These are phyloP conservation scores for Odontesthes bonariensis DNA, from an alignment of 2,113 vertebrate species.

Conservation along the genomic window DNA sequence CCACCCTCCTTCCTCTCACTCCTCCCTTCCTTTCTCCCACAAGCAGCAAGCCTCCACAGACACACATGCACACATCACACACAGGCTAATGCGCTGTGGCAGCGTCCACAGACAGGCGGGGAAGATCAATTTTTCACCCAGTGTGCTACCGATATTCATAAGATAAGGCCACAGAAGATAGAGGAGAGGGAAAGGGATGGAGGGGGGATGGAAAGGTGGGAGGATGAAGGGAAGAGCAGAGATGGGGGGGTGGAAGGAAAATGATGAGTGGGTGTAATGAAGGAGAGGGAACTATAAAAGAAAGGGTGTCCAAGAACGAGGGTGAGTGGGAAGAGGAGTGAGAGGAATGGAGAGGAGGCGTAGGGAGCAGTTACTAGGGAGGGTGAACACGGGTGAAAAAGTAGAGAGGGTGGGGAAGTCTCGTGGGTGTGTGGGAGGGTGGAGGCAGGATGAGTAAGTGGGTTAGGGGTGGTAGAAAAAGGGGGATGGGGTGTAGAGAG, in stretches of 20 bases:
- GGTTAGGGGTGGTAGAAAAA: slow-evolving; percentile 76
- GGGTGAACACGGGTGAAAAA: slow-evolving; percentile 66
- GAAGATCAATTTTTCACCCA: slow-evolving; percentile 85
- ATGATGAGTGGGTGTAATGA: slow-evolving; percentile 66
- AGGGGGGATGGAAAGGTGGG: slow-evolving; percentile 31
- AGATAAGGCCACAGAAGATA: slow-evolving; percentile 80
- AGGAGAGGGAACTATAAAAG: slow-evolving; percentile 21
- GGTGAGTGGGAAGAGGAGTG: slow-evolving; percentile 53
- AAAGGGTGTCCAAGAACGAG: slow-evolving; percentile 54
- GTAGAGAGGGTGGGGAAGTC: slow-evolving; percentile 65
- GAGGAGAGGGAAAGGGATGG: slow-evolving; percentile 31
- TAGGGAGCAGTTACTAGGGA: slow-evolving; percentile 20
- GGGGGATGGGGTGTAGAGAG: slow-evolving; percentile 74
- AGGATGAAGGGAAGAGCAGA: slow-evolving; percentile 40
- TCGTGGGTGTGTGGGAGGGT: slow-evolving; percentile 71
- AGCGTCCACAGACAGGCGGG: slow-evolving; percentile 80
- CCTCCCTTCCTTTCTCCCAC: slow-evolving; percentile 55
- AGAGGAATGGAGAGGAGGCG: slow-evolving; percentile 30
- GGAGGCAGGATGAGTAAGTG: slow-evolving; percentile 78
- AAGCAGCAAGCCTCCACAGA: slow-evolving; percentile 59
- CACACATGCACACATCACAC: slow-evolving; percentile 51
- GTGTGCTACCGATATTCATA: slow-evolving; percentile 82
- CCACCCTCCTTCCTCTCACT: slow-evolving; percentile 45
- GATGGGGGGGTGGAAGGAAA: slow-evolving; percentile 50
- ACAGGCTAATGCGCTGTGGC: slow-evolving; percentile 77